phyloP scores from a whole-genome alignment of 2,888 invertebrate genomes.

The Anodontia alba region DNA sequence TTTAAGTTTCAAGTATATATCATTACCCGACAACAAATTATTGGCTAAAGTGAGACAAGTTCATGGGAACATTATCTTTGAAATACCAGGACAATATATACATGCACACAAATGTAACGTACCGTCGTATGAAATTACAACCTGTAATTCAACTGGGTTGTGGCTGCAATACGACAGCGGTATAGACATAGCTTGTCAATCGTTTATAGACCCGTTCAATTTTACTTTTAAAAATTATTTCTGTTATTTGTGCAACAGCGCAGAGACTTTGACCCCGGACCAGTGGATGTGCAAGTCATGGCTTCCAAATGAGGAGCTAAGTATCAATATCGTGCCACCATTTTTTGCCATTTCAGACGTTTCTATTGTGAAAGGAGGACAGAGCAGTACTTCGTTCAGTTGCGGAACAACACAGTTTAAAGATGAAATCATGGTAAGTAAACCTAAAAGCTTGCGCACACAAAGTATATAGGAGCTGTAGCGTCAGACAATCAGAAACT shows the following conservation, averaged over 20 bases:
- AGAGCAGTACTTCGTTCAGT: background rate
- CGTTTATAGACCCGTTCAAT: background rate
- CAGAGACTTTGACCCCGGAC: background rate
- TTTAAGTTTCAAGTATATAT: background rate
- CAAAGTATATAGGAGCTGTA: no score
- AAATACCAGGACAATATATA: background rate
- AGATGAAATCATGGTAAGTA: background rate
- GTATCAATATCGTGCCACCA: background rate
- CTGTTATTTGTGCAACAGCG: background rate
- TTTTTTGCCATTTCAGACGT: background rate
- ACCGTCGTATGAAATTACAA: background rate
- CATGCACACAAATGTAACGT: background rate
- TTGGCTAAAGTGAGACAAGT: background rate
- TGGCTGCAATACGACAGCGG: background rate
- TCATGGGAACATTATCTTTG: background rate
- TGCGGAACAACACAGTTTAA: background rate
- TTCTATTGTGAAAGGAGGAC: background rate
- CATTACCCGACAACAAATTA: background rate
- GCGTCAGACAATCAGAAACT: no score
- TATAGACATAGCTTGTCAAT: background rate
- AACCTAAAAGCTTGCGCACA: no score
- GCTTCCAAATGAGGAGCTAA: no score
- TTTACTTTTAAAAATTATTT: background rate
- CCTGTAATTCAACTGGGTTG: background rate
- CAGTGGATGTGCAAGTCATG: background rate